Evolutionary conservation across 1,140 invertebrate species (phyloP).

Genomic region (Pseudomyrmex sp.): DNA sequence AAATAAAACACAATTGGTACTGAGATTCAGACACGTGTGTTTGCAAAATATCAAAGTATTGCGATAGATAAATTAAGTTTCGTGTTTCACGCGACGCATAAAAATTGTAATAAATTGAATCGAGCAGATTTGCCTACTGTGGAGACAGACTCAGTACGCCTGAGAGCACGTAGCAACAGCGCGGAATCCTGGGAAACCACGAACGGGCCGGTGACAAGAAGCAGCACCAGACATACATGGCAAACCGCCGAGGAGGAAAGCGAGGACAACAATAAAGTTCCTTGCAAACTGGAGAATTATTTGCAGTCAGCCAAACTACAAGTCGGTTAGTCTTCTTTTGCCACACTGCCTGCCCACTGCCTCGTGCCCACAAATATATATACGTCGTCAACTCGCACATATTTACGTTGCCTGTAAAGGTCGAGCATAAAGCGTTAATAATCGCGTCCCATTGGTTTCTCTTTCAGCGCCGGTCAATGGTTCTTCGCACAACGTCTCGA

Average conservation of each 20-base stretch:
- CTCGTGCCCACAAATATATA: too few relatives aligned
- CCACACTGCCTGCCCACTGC: not conserved
- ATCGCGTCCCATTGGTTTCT: slow-evolving; percentile 55
- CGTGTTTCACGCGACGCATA: too few relatives aligned
- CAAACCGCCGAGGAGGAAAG: slow-evolving; percentile 68
- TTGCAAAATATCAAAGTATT: too few relatives aligned
- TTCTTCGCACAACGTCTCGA: slow-evolving; percentile 48
- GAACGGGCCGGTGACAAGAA: slow-evolving; percentile 71
- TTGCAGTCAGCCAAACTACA: slow-evolving; percentile 21
- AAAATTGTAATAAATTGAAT: not conserved
- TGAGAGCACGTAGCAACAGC: slow-evolving; percentile 87
- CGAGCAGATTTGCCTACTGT: slow-evolving; percentile 55
- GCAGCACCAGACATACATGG: slow-evolving; percentile 79
- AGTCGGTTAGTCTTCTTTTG: slow-evolving; percentile 51
- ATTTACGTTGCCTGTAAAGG: slow-evolving; percentile 34
- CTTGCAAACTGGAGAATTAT: slow-evolving; percentile 51
- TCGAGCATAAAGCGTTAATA: slow-evolving; percentile 60
- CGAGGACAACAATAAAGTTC: slow-evolving; percentile 76
- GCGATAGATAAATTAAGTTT: too few relatives aligned
- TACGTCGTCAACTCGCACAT: not conserved
- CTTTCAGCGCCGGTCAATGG: slow-evolving; percentile 55
- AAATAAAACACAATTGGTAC: slow-evolving; percentile 32
- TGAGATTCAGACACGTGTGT: not conserved
- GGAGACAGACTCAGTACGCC: slow-evolving; percentile 86
- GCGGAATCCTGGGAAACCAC: slow-evolving; percentile 86